Evolutionary conservation across 2,888 invertebrate genomes (phyloP), one percentile per base, ranked within the genome.

Genomic region (Ophraella communa): DNA sequence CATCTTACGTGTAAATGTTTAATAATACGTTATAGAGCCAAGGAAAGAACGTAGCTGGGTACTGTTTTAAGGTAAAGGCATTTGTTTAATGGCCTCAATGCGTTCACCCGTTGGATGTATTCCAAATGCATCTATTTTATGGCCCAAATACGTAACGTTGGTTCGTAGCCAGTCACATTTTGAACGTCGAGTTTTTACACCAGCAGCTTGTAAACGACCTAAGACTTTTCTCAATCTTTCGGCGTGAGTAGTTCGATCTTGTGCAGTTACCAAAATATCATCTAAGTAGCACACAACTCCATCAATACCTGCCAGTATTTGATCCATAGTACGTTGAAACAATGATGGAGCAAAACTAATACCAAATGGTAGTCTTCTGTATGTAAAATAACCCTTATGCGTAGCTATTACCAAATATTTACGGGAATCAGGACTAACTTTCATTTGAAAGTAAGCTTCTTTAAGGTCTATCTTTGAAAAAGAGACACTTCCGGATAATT

Each of bases 271-370:
- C n/a, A 49, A 1, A 11, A 62, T 62, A 21, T 57, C 62, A 18
- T 62, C 55, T 10, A 62, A 45, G 30, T 11, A 64, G 33, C 35
- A 56, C 24, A 57, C 58, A 10, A 42, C 52, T 20, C 57, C 56
- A 10, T 65, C 30, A 11, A 68, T 52, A 30, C 55, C 60, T 0
- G 51, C 18, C 1, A 65, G 27, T 8, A 67, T 18, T 52, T 69
- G 58, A 24, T 68, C 57, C 61, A 69, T 69, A 10, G 44, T 55
- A 21, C 65, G 42, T 60, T 66, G 60, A 47, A 68, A 69, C 24
- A 68, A 42, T 1, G 69, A 45, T 30, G 67, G 67, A 11, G 57
- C 65, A 42, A 64, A 64, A 20, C n/a, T 51, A 10, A 70, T 45
- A 30, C 68, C 68, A 61, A 68, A 64, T 3, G 7, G 24, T 24